Conservation (phyloP, 2,888 invertebrate species). For the Pseudanteris insignis region DNA sequence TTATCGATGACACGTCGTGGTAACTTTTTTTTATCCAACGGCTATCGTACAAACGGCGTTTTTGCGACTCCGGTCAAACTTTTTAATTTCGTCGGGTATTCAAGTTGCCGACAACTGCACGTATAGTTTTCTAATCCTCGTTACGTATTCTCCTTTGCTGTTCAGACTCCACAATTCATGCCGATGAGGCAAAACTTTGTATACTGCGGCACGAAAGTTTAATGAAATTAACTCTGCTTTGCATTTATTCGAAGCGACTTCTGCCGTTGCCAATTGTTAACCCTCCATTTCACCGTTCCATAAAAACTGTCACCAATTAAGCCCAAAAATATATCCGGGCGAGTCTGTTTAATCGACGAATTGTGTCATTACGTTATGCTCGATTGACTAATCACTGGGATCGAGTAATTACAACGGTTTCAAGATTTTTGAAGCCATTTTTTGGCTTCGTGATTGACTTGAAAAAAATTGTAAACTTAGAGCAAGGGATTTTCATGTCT, state of each 20-base stretch:
- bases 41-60: constrained; percentile 12
- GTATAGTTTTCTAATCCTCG: constrained; percentile 51
- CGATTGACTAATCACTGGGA: too few relatives aligned
- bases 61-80: constrained; percentile 25
- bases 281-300: constrained; percentile 13
- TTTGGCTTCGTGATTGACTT: too few relatives aligned
- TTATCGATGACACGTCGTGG: too few relatives aligned
- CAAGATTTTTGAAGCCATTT: too few relatives aligned
- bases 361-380: too few relatives aligned
- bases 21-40: background rate
- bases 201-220: constrained; percentile 51
- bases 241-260: constrained; percentile 54
- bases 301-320: too few relatives aligned
- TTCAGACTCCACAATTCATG: constrained; percentile 52
- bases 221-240: constrained; percentile 60
- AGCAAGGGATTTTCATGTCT: too few relatives aligned
- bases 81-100: constrained; percentile 43
- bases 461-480: too few relatives aligned
- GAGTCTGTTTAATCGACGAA: too few relatives aligned
- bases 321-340: too few relatives aligned
- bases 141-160: constrained; percentile 52
- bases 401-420: too few relatives aligned
- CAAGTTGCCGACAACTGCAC: constrained; percentile 31
- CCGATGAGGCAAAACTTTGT: constrained; percentile 50
- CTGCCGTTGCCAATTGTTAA: constrained; percentile 30